These are phyloP conservation scores for Orchesellides sinensis DNA, from an alignment of 2,888 invertebrate genomes.

Conservation along the genomic window DNA sequence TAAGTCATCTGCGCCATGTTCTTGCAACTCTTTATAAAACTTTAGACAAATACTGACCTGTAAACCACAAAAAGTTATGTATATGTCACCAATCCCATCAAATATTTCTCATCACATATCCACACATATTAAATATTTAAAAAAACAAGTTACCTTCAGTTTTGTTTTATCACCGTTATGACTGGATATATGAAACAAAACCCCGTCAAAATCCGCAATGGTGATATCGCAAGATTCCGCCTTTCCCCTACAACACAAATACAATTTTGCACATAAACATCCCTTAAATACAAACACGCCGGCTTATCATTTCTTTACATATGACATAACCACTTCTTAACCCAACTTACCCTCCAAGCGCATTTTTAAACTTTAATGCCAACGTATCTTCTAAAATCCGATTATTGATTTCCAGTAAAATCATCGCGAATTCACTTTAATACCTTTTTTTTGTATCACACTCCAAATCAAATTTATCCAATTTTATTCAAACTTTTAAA, in stretches of 20 bases:
- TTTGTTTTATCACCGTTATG: constrained; percentile 97
- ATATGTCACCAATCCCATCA: not conserved
- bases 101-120: not conserved
- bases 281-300: no score
- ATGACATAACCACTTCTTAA: no score
- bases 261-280: not conserved
- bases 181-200: constrained; percentile 98
- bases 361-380: constrained; percentile 96
- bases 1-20: constrained; percentile 98
- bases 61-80: constrained; percentile 76
- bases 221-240: constrained; percentile 96
- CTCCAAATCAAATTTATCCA: no score
- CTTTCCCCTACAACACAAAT: constrained; percentile 84
- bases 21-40: constrained; percentile 98
- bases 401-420: constrained; percentile 99
- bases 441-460: no score
- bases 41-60: constrained; percentile 98
- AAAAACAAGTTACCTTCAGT: constrained; percentile 90
- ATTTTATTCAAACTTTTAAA: no score
- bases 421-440: constrained; percentile 88
- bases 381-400: constrained; percentile 98
- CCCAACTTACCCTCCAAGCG: constrained; percentile 95
- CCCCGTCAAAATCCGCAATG: constrained; percentile 99
- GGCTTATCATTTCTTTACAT: not conserved
- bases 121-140: not conserved